Conservation (phyloP, 2,888 invertebrate genomes). For the Liopterus haemorrhoidalis region DNA sequence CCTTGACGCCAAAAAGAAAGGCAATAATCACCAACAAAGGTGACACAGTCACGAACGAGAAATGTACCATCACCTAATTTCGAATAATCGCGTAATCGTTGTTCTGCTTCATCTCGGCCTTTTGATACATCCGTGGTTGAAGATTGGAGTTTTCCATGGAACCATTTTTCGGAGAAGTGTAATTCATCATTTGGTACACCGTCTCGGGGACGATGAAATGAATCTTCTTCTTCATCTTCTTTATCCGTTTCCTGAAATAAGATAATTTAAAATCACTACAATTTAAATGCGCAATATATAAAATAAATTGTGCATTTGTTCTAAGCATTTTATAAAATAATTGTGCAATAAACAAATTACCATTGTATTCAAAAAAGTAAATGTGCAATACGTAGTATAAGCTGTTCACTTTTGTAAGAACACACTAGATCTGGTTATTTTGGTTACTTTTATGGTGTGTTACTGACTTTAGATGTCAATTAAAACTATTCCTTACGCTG, state of each 20-base stretch:
- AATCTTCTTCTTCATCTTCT: constrained; percentile 44
- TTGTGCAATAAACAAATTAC: neutral
- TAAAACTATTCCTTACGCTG: too few relatives aligned
- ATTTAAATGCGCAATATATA: neutral
- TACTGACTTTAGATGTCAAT: too few relatives aligned
- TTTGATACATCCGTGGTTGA: too few relatives aligned
- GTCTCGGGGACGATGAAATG: constrained; percentile 52
- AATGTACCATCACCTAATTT: constrained; percentile 88
- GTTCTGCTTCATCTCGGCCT: constrained; percentile 74
- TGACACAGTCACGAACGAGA: constrained; percentile 87
- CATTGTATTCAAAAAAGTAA: too few relatives aligned
- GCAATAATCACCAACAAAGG: constrained; percentile 93
- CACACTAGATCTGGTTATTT: too few relatives aligned
- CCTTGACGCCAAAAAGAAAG: constrained; percentile 90
- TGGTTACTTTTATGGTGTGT: too few relatives aligned
- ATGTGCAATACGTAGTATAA: too few relatives aligned
- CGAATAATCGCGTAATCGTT: constrained; percentile 67
- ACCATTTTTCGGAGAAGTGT: constrained; percentile 91
- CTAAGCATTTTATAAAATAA: neutral
- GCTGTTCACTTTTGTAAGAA: too few relatives aligned
- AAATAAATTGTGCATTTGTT: neutral
- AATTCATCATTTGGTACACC: constrained; percentile 78
- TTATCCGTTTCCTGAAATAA: constrained; percentile 31
- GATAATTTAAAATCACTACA: neutral
- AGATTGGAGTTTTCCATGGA: constrained; percentile 82